These are phyloP conservation scores for Trichacis sp. DNA, from an alignment of 2,888 invertebrate genomes.

Conservation along the genomic window DNA sequence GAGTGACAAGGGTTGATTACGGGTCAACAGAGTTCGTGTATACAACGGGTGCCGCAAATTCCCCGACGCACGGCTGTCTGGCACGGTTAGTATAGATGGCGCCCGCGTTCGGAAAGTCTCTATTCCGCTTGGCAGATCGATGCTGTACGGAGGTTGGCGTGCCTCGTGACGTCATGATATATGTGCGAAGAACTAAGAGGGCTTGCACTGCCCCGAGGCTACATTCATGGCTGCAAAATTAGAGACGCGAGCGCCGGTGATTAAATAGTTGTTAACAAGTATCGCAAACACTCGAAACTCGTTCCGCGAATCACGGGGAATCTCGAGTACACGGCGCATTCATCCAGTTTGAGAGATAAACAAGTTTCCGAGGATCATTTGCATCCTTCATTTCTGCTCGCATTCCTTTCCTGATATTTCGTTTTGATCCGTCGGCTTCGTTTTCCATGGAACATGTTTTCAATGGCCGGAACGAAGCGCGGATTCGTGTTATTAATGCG, in stretches of 20 bases:
- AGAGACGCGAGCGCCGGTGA: conserved; percentile 10
- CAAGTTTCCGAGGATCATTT: neutral
- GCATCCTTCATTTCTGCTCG: no score
- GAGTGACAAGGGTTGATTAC: conserved; percentile 25
- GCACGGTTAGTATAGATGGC: conserved; percentile 27
- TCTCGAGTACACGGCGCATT: neutral
- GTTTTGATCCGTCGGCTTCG: no score
- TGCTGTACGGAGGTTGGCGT: conserved; percentile 22
- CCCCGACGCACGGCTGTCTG: conserved; percentile 35
- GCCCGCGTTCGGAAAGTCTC: conserved; percentile 26
- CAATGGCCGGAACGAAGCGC: no score
- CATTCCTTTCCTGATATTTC: no score
- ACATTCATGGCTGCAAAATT: conserved; percentile 17
- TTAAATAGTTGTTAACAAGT: conserved; percentile 17
- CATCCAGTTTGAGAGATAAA: neutral
- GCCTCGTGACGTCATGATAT: conserved; percentile 21
- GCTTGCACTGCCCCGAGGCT: conserved; percentile 11
- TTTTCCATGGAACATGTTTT: no score
- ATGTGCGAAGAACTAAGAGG: conserved; percentile 16
- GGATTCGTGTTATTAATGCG: no score
- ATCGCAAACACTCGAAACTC: conserved; percentile 10
- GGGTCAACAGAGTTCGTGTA: conserved; percentile 19
- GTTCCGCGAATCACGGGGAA: neutral
- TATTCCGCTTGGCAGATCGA: conserved; percentile 29
- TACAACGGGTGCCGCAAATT: conserved; percentile 29